Conservation (phyloP, 2,797 vertebrate genomes). For the Cichlasoma orientale region DNA sequence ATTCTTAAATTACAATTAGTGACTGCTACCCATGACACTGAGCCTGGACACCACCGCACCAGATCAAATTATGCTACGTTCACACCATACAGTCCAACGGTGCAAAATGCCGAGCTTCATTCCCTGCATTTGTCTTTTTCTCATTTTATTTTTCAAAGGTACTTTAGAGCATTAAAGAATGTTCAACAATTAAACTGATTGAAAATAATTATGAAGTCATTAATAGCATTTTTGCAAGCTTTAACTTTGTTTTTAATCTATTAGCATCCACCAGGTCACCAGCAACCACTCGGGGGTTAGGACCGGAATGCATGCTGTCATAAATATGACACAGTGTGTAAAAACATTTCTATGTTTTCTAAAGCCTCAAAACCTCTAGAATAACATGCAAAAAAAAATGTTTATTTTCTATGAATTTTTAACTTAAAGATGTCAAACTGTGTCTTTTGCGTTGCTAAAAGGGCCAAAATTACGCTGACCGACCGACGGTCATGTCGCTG, state of each 20-base stretch:
- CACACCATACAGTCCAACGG: not conserved
- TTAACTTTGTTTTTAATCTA: not conserved
- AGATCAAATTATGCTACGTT: not conserved
- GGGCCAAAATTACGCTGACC: fast-evolving
- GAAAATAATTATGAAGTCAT: not conserved
- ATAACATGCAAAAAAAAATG: no score
- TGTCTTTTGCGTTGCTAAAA: not conserved
- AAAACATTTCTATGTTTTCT: no score
- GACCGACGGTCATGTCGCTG: no score
- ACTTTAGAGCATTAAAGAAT: not conserved
- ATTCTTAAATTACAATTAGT: no score
- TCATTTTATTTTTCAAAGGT: not conserved
- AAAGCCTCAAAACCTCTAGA: no score
- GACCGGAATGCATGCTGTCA: no score
- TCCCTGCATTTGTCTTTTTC: not conserved
- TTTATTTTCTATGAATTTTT: no score
- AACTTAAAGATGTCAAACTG: no score
- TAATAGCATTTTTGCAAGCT: not conserved
- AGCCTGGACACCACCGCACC: not conserved
- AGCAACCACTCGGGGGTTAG: no score
- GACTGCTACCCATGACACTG: no score
- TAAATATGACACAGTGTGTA: not conserved
- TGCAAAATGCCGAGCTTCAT: not conserved
- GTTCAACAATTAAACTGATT: not conserved
- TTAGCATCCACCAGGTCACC: no score